Evolutionary conservation across 1,140 invertebrate genomes (phyloP).

Genomic region (Bradysia coprophila): DNA sequence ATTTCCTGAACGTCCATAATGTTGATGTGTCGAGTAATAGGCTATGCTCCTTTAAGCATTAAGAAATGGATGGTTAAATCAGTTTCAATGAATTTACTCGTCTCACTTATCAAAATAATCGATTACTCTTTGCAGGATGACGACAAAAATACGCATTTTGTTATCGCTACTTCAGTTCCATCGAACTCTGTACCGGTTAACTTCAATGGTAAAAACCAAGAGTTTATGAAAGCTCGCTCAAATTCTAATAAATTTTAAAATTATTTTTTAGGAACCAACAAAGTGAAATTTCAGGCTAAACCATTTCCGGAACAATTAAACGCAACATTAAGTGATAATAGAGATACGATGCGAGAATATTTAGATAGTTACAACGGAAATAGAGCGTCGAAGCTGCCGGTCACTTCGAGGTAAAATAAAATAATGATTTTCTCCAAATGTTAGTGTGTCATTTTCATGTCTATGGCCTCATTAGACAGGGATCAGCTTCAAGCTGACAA

Average conservation of each 20-base stretch:
- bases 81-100: too few species aligned
- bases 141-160: slow-evolving; percentile 1
- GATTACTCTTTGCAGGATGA: not conserved
- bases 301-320: slow-evolving; percentile 3
- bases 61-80: not conserved
- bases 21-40: not conserved
- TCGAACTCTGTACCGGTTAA: too few species aligned
- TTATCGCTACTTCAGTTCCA: not conserved
- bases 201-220: too few species aligned
- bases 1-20: not conserved
- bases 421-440: too few species aligned
- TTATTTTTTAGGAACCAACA: not conserved
- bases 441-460: too few species aligned
- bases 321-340: too few species aligned
- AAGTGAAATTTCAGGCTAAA: slow-evolving; percentile 1
- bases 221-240: too few species aligned
- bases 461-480: too few species aligned
- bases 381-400: slow-evolving; percentile 1
- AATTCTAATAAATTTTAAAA: too few species aligned
- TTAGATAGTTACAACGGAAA: not conserved
- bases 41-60: not conserved
- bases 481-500: too few species aligned
- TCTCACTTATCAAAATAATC: too few species aligned
- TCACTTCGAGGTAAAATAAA: slow-evolving; percentile 2
- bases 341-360: too few species aligned